A percentile compares a stretch with the other conserved stretches of the same genome.
These are phyloP conservation scores for Lasioglossum marginatum DNA, from an alignment of 2,888 invertebrate genomes.

Conservation along the genomic window DNA sequence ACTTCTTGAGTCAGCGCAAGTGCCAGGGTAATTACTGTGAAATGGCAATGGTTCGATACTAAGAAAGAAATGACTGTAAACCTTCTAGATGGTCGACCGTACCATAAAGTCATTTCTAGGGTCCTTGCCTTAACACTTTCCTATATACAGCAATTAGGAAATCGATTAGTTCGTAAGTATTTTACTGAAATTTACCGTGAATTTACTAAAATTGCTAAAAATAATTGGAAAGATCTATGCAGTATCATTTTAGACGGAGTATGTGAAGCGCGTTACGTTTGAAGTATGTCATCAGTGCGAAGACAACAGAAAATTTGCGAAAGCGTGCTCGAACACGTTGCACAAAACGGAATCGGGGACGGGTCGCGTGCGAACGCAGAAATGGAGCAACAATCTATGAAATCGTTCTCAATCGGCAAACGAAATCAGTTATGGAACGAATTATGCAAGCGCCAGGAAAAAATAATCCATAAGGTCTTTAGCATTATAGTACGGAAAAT, in stretches of 20 bases:
- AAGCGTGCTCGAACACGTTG: neutral
- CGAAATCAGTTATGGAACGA: neutral
- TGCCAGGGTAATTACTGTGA: too few species aligned
- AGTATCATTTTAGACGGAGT: neutral
- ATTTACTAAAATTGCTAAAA: neutral
- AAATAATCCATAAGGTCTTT: neutral
- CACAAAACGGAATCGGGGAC: neutral
- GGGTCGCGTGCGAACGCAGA: neutral
- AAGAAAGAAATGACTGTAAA: too few species aligned
- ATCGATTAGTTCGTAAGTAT: too few species aligned
- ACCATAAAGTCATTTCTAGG: too few species aligned
- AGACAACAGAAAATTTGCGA: neutral
- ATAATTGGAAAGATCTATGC: neutral
- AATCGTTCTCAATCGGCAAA: neutral
- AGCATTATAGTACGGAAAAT: neutral
- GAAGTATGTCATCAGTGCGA: neutral
- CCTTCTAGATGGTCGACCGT: too few species aligned
- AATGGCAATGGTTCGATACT: too few species aligned
- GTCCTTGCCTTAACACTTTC: too few species aligned
- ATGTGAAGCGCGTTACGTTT: neutral
- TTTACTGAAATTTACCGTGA: too few species aligned
- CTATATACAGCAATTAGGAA: too few species aligned
- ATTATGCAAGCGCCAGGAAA: neutral
- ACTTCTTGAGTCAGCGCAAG: too few species aligned
- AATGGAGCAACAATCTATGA: neutral